phyloP scores from a whole-genome alignment of 2,888 invertebrate genomes.

The Eutolmus rufibarbis region DNA sequence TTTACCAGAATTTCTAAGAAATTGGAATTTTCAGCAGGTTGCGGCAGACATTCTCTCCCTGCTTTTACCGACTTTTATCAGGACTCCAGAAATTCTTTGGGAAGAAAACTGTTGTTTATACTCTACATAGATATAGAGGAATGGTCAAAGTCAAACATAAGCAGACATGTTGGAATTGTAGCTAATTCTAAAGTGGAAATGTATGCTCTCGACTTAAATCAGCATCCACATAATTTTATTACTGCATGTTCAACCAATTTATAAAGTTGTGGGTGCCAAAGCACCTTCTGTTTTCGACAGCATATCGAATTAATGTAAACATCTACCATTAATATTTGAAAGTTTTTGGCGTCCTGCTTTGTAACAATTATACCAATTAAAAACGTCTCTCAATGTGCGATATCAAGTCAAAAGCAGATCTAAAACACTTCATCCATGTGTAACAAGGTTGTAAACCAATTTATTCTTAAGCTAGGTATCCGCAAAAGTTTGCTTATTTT shows the following conservation, averaged over 20 bases:
- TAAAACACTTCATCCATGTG: neutral
- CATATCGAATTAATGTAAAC: neutral
- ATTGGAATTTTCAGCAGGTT: neutral
- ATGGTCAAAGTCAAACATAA: neutral
- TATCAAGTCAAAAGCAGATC: neutral
- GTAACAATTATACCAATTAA: neutral
- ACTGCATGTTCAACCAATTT: neutral
- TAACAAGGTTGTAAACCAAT: too few relatives aligned
- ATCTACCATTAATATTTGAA: neutral
- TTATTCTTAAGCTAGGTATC: neutral
- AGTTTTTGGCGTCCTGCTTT: neutral
- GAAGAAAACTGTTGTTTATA: neutral
- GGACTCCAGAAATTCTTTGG: neutral
- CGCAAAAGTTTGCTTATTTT: neutral
- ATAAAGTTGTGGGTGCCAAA: neutral
- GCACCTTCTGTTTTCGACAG: neutral
- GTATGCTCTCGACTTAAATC: neutral
- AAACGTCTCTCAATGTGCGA: neutral
- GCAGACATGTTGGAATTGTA: neutral
- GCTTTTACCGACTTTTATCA: neutral
- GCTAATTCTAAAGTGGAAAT: neutral
- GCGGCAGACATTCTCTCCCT: neutral
- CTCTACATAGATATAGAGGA: neutral
- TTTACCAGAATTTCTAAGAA: neutral
- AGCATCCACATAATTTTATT: neutral